Percentiles rank a stretch among this genome's conserved stretches.
phyloP scores from a whole-genome alignment of 2,888 invertebrate species.

The Prostheceraeus crozeri region DNA sequence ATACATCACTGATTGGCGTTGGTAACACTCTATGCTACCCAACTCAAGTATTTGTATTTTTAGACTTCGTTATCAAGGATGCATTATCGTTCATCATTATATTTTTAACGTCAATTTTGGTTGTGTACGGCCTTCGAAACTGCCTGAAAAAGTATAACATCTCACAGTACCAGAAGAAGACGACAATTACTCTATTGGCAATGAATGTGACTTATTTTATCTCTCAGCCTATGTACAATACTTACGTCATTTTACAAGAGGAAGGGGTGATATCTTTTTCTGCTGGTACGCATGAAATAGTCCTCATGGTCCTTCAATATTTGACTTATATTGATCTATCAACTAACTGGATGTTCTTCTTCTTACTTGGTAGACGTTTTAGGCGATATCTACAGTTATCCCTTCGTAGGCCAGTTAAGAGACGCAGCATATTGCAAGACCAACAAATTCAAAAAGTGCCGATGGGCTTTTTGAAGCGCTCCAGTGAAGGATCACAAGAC shows the following conservation, averaged over 20 bases:
- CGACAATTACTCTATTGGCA: neutral
- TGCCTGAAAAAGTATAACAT: neutral
- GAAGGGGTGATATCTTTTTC: constrained; percentile 4
- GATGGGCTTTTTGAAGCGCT: too few species aligned
- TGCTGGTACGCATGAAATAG: neutral
- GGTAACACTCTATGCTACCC: too few species aligned
- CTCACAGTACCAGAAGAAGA: neutral
- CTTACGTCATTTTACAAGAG: neutral
- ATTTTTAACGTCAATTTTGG: neutral
- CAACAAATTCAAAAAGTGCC: too few species aligned
- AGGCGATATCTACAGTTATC: neutral
- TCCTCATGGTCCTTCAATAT: neutral
- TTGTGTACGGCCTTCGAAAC: neutral
- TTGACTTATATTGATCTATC: neutral
- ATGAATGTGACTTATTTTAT: constrained; percentile 20
- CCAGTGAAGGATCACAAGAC: too few species aligned
- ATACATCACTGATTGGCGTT: too few species aligned
- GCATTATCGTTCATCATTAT: neutral
- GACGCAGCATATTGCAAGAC: too few species aligned
- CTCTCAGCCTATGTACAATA: neutral
- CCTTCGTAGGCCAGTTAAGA: too few species aligned
- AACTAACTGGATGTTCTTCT: constrained; percentile 16
- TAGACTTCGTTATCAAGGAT: constrained; percentile 10
- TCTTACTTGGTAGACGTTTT: neutral
- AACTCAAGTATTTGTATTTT: too few species aligned